Evolutionary conservation across 2,888 invertebrate genomes (phyloP), one percentile per base, ranked within the genome.

Genomic region (Chirona hameri): DNA sequence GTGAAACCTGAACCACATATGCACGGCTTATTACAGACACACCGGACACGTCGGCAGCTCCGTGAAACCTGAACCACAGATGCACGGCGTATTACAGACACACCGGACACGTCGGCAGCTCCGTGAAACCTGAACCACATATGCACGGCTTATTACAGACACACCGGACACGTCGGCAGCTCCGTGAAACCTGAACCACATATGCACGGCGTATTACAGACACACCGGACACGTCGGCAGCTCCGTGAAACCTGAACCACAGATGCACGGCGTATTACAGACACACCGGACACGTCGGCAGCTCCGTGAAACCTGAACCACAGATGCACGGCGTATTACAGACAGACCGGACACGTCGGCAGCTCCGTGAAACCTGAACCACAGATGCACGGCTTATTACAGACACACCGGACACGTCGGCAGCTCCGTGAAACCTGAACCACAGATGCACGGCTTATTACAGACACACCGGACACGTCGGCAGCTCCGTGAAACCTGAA

Each of bases 221-320:
- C 98, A 98, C 21, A 98, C 98, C 3, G 99, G 96, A 88, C 99
- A 99, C 9, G 95, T 97, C 24, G 99, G 99, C 84, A 99, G 90
- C 88, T 99, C 99, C 0, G 97, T 97, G 87, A 97, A 95, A 0
- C 93, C 94, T n/a, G n/a, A n/a, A n/a, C n/a, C n/a, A n/a, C n/a
- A n/a, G n/a, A n/a, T n/a, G n/a, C n/a, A n/a, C n/a, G n/a, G n/a
- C n/a, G n/a, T n/a, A n/a, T n/a, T n/a, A n/a, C 82, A 98, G 89
- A 88, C 98, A 98, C 21, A 98, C 98, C 3, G 99, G 96, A 88
- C 99, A 99, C 9, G 95, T 97, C 24, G 99, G 99, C 84, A 99
- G 90, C 88, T 99, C 99, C 0, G 97, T 97, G 87, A 97, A 95
- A 0, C 93, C 94, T n/a, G n/a, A n/a, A n/a, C n/a, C n/a, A n/a